Evolutionary conservation across 2,888 invertebrate species (phyloP).

Genomic region (Chymomyza amoena): DNA sequence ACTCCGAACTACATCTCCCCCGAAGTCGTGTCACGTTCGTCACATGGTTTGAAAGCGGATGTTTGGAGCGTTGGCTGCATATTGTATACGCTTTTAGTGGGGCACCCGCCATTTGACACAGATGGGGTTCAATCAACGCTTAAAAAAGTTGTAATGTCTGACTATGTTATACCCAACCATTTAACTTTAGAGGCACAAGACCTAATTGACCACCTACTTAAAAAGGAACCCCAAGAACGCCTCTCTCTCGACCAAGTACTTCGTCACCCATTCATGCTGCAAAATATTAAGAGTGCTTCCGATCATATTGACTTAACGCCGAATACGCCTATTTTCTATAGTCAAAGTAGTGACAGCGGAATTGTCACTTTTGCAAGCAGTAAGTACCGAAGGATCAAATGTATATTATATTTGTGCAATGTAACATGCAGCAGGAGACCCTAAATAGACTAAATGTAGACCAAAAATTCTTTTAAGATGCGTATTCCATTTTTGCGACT

Average conservation of each 20-base stretch:
- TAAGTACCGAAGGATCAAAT: constrained; percentile 34
- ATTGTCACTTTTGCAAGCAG: constrained; percentile 80
- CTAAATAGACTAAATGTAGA: no score
- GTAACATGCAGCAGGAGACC: no score
- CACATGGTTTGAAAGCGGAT: constrained; percentile 95
- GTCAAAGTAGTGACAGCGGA: constrained; percentile 80
- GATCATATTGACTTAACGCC: constrained; percentile 13
- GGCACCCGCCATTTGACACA: constrained; percentile 95
- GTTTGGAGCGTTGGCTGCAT: constrained; percentile 98
- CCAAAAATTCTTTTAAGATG: no score
- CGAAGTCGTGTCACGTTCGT: constrained; percentile 91
- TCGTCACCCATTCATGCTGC: constrained; percentile 86
- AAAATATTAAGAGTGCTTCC: constrained; percentile 31
- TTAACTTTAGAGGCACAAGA: constrained; percentile 91
- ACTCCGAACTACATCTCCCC: constrained; percentile 98
- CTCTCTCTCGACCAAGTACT: constrained; percentile 86
- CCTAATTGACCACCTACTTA: constrained; percentile 88
- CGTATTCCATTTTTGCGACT: no score
- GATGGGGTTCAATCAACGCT: constrained; percentile 92
- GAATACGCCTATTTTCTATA: constrained; percentile 34
- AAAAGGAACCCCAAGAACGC: constrained; percentile 93
- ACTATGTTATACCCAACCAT: constrained; percentile 87
- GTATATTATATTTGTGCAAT: no score
- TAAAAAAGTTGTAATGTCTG: constrained; percentile 92
- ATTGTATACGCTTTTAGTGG: constrained; percentile 93